Base-by-base conservation (phyloP, 2,888 invertebrate species). In the Eugnorisma glareosa region DNA sequence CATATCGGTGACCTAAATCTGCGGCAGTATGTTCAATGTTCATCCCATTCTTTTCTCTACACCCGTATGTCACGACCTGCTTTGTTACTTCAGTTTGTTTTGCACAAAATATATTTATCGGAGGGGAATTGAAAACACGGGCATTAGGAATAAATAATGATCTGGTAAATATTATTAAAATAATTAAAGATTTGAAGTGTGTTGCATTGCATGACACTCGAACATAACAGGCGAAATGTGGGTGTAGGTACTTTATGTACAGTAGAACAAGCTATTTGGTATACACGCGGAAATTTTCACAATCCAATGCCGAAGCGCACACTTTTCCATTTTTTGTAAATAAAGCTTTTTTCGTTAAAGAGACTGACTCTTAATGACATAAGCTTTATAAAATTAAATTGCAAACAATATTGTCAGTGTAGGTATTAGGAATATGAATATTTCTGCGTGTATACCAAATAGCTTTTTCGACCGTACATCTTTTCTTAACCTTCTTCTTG, bases 1-100 rank as follows among this genome's bases (percentile, higher is more conserved):
- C 64, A 72, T 86, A 92, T 92, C 91, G 77, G 66, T 68, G 90
- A 90, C 92, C 92, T 89, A 91, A 87, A 92, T 92, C 91, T 87
- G 76, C 15, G n/a, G 48, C 66, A 63, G 71, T 86, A 68, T 84
- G 82, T 82, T 83, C 82, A 84, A 63, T 83, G 83, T 83, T 83
- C 83, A 84, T 88, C 88, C 87, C 79, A 84, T 82, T 80, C 63
- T 75, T 74, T 77, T 73, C 73, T 75, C 66, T 76, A 68, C 83
- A 87, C 91, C 89, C 91, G 89, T 89, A 90, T 91, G 87, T 75
- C 87, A 88, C 87, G 88, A 89, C 85, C 86, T 80, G 77, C 75
- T 79, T 80, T 75, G 76, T 82, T 48, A 64, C 28, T 66, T 37
- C 70, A 68, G 70, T 77, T 79, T 71, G 74, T 73, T 86, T 89